Conservation (phyloP, 2,888 invertebrate genomes). For the Apotomis turbidana region DNA sequence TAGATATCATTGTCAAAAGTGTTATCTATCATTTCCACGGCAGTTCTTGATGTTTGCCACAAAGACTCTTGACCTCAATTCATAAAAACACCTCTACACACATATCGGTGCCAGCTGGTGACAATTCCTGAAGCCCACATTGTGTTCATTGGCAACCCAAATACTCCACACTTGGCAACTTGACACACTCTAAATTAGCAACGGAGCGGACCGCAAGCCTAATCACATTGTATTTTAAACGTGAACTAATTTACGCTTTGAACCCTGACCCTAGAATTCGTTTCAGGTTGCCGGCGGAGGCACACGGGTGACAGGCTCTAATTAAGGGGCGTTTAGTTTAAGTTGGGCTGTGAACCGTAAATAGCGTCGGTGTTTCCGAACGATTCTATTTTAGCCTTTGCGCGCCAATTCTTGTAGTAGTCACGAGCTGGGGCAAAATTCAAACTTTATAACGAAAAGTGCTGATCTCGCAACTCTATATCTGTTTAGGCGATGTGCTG, state of each 20-base stretch:
- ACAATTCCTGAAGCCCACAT: neutral
- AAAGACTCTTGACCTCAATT: no score
- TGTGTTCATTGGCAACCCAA: neutral
- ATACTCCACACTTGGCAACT: conserved; percentile 1
- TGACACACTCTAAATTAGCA: conserved; percentile 22
- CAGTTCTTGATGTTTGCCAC: no score
- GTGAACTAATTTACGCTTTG: conserved; percentile 9
- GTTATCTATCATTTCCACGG: no score
- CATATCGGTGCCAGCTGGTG: no score
- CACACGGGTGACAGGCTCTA: conserved; percentile 18
- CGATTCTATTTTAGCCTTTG: neutral
- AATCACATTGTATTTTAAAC: conserved; percentile 16
- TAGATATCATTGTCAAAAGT: no score
- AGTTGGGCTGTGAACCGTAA: conserved; percentile 16
- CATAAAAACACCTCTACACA: no score
- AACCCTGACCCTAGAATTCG: neutral
- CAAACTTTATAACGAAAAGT: neutral
- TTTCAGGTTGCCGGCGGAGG: neutral
- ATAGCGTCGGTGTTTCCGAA: conserved; percentile 10
- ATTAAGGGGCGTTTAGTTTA: conserved; percentile 34
- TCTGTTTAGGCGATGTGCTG: no score
- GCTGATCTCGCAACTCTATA: no score
- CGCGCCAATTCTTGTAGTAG: neutral
- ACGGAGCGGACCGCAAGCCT: conserved; percentile 14
- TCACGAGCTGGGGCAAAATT: neutral